These are phyloP conservation scores for Sinelater perroti DNA, from an alignment of 2,888 invertebrate genomes.

Conservation along the genomic window DNA sequence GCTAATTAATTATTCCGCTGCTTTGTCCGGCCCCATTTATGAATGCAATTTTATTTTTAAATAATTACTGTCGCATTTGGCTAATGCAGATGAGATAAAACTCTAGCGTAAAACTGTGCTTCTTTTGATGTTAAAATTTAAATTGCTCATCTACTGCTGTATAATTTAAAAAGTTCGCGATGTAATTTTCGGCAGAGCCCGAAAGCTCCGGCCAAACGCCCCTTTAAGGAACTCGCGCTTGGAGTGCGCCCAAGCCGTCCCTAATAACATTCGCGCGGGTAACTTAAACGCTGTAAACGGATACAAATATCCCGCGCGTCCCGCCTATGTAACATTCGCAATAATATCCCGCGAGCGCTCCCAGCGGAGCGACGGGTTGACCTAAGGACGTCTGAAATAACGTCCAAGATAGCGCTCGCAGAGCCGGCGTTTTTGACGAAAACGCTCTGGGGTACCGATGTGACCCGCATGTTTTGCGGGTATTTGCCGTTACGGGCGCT, in stretches of 20 bases:
- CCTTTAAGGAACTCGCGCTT: neutral
- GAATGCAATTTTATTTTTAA: conserved; percentile 21
- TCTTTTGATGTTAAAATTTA: conserved; percentile 16
- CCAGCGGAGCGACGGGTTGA: conserved; percentile 26
- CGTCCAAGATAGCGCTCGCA: conserved; percentile 31
- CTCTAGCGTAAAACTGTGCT: conserved; percentile 3
- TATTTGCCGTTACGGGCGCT: conserved; percentile 15
- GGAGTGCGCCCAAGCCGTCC: neutral
- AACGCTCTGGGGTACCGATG: conserved; percentile 32
- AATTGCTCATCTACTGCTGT: conserved; percentile 11
- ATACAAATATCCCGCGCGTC: conserved; percentile 12
- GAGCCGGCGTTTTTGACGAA: conserved; percentile 32
- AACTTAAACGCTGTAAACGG: conserved; percentile 8
- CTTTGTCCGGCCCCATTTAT: conserved; percentile 21
- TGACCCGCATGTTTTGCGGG: conserved; percentile 27
- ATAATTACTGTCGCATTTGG: conserved; percentile 9
- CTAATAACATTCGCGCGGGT: neutral
- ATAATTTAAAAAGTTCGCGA: conserved; percentile 10
- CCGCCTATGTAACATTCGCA: conserved; percentile 22
- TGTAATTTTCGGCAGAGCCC: neutral
- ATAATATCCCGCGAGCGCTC: conserved; percentile 27
- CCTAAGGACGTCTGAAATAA: conserved; percentile 35
- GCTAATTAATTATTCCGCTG: conserved; percentile 31
- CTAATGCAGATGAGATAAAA: conserved; percentile 9
- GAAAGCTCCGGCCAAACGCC: neutral